Evolutionary conservation across 2,113 vertebrate species (phyloP).

Genomic region (Xenopus tropicalis): UCB_Xtro_10.0 CM004447.2:146751501-146752000

Average conservation of each 20-base stretch:
- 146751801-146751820: not conserved
- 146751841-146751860: not conserved
- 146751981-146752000: too few species aligned
- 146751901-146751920: too few species aligned
- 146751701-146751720: not conserved
- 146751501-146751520: not conserved
- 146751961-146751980: too few species aligned
- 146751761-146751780: constrained; percentile 9
- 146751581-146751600: too few species aligned
- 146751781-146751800: not conserved
- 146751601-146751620: too few species aligned
- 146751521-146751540: not conserved
- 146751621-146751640: too few species aligned
- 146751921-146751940: too few species aligned
- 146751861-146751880: not conserved
- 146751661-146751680: too few species aligned
- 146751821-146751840: not conserved
- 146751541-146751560: constrained; percentile 19
- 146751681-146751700: not conserved
- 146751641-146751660: too few species aligned
- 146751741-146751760: constrained; percentile 20
- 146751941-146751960: too few species aligned
- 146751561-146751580: not conserved
- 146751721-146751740: constrained; percentile 17
- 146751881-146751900: not conserved